These are phyloP conservation scores for Tokudaia muenninki DNA, from an alignment of 2,797 vertebrate species.

Conservation along the genomic window DNA sequence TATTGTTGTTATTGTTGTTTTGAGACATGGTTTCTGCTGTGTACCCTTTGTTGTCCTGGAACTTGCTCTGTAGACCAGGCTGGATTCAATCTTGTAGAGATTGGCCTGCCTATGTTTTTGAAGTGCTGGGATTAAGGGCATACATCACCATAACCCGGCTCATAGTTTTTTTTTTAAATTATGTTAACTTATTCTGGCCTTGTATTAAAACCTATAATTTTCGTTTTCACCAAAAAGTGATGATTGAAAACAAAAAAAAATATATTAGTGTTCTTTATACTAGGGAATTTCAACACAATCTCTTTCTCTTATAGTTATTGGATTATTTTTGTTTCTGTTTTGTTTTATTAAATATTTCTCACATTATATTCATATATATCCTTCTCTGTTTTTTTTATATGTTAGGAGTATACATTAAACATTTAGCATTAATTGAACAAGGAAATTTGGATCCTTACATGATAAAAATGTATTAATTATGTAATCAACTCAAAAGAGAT, in stretches of 20 bases:
- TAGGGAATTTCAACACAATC: constrained; percentile 6
- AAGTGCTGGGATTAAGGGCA: background rate
- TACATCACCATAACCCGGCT: background rate
- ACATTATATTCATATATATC: background rate
- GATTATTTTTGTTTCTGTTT: background rate
- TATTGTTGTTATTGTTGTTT: background rate
- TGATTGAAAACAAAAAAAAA: background rate
- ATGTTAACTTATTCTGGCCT: background rate
- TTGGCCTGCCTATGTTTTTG: too few species aligned
- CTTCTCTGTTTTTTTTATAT: background rate
- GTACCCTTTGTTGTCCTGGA: background rate
- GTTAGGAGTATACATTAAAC: constrained; percentile 13
- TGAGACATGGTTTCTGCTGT: background rate
- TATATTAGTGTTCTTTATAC: background rate
- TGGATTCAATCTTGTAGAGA: background rate
- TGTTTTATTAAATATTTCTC: constrained; percentile 37
- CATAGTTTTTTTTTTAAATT: background rate
- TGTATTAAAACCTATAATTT: background rate
- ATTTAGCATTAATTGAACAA: background rate
- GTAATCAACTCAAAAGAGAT: constrained; percentile 26
- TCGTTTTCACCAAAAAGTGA: constrained; percentile 16
- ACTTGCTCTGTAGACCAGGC: background rate
- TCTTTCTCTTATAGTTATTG: background rate
- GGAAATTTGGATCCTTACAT: constrained; percentile 8
- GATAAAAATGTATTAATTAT: background rate